Percentiles rank a stretch among this genome's conserved stretches.
Evolutionary conservation across 1,140 invertebrate species (phyloP).

Genomic region (Drosophila ficusphila): DNA sequence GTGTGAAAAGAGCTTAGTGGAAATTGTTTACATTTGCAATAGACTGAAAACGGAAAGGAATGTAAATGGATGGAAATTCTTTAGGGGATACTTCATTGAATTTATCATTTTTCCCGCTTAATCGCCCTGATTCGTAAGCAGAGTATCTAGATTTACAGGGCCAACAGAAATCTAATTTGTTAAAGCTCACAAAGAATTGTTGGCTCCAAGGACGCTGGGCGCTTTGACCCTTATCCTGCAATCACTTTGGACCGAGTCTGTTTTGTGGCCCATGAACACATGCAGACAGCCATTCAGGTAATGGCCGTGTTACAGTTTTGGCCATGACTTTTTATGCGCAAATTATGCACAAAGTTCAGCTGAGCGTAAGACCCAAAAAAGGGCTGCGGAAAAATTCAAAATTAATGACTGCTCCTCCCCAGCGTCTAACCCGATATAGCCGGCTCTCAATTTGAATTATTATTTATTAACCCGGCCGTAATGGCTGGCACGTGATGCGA

Average conservation of each 20-base stretch:
- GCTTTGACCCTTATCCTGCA: conserved; percentile 11
- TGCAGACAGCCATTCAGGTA: conserved; percentile 54
- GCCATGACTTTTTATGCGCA: conserved; percentile 70
- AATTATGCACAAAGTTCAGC: conserved; percentile 70
- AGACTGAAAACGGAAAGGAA: too few relatives aligned
- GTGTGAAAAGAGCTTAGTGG: conserved; percentile 25
- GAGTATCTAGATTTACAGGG: not conserved
- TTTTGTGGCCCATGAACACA: conserved; percentile 28
- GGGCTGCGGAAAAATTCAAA: conserved; percentile 70
- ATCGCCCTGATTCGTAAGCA: conserved; percentile 37
- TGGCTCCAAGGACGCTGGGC: not conserved
- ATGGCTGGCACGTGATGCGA: conserved; percentile 63
- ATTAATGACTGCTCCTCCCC: conserved; percentile 50
- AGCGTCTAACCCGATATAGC: conserved; percentile 4
- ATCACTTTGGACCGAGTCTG: conserved; percentile 2
- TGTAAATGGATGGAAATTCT: not conserved
- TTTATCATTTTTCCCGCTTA: conserved; percentile 23
- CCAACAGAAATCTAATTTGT: conserved; percentile 30
- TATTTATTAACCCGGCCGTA: conserved; percentile 66
- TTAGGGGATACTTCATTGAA: conserved; percentile 9
- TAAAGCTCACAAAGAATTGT: conserved; percentile 1
- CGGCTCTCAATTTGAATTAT: conserved; percentile 65
- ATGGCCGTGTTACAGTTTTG: conserved; percentile 63
- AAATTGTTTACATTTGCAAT: conserved; percentile 21
- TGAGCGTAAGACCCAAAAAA: conserved; percentile 13